Evolutionary conservation across 2,888 invertebrate species (phyloP), one percentile per base, ranked within the genome.

Genomic region (Diogma glabrata): DNA sequence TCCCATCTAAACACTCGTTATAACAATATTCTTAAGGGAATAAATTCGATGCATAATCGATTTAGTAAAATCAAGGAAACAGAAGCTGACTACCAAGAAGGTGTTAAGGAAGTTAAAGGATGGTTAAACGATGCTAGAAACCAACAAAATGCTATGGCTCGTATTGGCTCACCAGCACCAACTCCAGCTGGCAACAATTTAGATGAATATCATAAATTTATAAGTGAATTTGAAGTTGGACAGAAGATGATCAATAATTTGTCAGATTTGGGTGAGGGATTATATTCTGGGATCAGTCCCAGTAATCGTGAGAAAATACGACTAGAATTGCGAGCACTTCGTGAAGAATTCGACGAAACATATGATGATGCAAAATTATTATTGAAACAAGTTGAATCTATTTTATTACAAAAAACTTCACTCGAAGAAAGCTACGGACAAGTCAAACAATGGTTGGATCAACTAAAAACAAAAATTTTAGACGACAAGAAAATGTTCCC

Each of bases 381-480:
- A 2, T 81, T 90, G 57, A 91, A 92, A 66, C 84, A 85, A 60
- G 84, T 92, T 16, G 94, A 95, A 72, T 86, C 84, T 1, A 84
- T 87, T 33, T 78, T 94, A 55, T 85, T 92, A 64, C 90, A 93
- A 60, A 79, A 93, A 67, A 88, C 90, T 4, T 91, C 92, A 2
- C 91, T 95, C 65, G 93, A 94, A 65, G 93, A 94, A 60, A 91
- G 89, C 55, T 86, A 88, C 58, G 82, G 83, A 46, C 91, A 92
- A 75, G 82, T 93, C 7, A 82, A 84, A 57, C 81, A 84, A 63
- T 95, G 94, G 88, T 77, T 95, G 23, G 76, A 77, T 51, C 91
- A 91, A 59, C 79, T 81, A 1, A 84, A 87, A 64, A 76, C 78
- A 47, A 85, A 85, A 63, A 73, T 91, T 28, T 78, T 82, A 2